Evolutionary conservation across 1,140 invertebrate genomes (phyloP).

Genomic region (Steinernema khuongi): DNA sequence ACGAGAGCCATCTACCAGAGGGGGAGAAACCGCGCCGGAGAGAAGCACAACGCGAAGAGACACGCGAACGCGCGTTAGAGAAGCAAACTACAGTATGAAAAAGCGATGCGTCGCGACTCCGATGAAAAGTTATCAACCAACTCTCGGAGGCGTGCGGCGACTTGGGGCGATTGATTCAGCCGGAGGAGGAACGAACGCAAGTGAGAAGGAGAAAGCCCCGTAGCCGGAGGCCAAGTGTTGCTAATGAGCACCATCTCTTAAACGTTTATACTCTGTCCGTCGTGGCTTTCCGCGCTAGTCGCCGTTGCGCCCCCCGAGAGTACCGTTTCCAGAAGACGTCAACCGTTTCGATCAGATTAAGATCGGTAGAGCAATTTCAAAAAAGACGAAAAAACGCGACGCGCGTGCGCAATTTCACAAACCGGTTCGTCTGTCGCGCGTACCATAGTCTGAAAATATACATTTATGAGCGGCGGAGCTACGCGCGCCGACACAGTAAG

Average conservation of each 20-base stretch:
- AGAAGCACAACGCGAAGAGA: constrained; percentile 15
- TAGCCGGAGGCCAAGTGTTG: background rate
- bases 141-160: background rate
- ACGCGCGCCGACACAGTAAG: background rate
- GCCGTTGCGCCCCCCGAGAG: background rate
- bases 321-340: constrained; percentile 10
- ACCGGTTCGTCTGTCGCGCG: constrained; percentile 1
- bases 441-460: constrained; percentile 15
- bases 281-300: background rate
- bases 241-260: background rate
- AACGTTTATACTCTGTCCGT: background rate
- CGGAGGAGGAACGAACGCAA: constrained; percentile 14
- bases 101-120: constrained; percentile 4
- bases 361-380: constrained; percentile 10
- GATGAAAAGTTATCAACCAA: background rate
- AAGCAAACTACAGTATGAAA: constrained; percentile 15
- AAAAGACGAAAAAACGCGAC: constrained; percentile 13
- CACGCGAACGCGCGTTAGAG: constrained; percentile 13
- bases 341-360: constrained; percentile 7
- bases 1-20: constrained; percentile 16
- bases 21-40: constrained; percentile 2
- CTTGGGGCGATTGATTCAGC: constrained; percentile 12
- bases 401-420: constrained; percentile 11
- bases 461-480: background rate
- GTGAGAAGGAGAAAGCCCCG: background rate